Base-by-base conservation (phyloP, 1,140 invertebrate species). In the Sesamia nonagrioides region DNA sequence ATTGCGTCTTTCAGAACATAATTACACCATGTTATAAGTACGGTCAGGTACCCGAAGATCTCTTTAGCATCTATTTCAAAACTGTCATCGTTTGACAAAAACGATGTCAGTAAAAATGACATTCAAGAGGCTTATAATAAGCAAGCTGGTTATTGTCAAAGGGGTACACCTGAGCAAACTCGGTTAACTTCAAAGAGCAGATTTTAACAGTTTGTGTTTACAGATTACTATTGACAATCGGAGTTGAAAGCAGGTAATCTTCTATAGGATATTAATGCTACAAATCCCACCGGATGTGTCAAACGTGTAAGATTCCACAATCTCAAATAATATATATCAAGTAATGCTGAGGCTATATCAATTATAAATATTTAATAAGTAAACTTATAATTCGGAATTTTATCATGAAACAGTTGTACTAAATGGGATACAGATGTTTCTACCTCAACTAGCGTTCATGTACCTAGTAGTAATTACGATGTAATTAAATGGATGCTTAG, bases 131-230 rank as follows among this genome's bases (percentile, higher is more conserved):
- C 66, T 82, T 76, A 68, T 61, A 11, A 58, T 61, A 68, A 77
- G 76, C 71, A 73, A 73, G 71, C 71, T 73, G 71, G 17, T 81
- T 83, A 81, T 85, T 84, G 79, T 82, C 71, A 83, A 78, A 77
- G 79, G 77, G 54, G 72, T 82, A 84, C 91, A 92, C 90, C 91
- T 92, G 91, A 90, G 78, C 87, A 92, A 92, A 92, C 91, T 86
- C 69, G 75, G 79, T 79, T 21, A 74, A 84, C 84, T 82, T 87
- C 86, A 88, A 89, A 87, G 82, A 88, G 82, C 78, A 83, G 88
- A 91, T 90, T 91, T 91, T 91, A 88, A 92, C 89, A 91, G 89
- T 91, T 91, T 88, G 74, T 91, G 85, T 92, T 91, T 90, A 89
- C 90, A 84, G 89, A 92, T 92, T 89, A 90, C 83, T 85, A 88